Base-by-base conservation (phyloP, 35 echinoderm and acorn worm genomes). In the Apostichopus japonicus region DNA sequence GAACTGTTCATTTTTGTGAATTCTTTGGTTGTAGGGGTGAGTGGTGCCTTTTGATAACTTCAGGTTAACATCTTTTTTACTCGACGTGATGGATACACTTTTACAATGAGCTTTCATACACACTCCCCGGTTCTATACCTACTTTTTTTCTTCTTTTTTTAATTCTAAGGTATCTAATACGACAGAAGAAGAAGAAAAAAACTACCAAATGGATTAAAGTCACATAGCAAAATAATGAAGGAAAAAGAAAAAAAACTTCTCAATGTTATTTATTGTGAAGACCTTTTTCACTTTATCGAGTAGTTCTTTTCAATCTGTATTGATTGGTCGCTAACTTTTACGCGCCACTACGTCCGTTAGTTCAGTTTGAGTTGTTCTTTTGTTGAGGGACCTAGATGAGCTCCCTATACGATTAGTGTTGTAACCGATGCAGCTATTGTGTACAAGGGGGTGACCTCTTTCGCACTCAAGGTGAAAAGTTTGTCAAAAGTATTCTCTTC, bases 191-290 rank as follows among this genome's bases (percentile, higher is more conserved):
- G 15, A 53, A 6, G 53, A 19, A 54, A 81, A 82, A 82, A 54
- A 51, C 23, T 19, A 13, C 10, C 24, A 51, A 55, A 44, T 11
- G 79, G 79, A 82, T 82, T 82, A 82, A 82, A 17, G 33, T 82
- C 78, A 79, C 78, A 79, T 79, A 23, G 23, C 23, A 79, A 79
- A 79, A 10, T 65, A 65, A 65, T 65, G 62, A 65, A 13, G 62
- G 62, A 17, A 67, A 67, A 67, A 67, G 62, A 67, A 67, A 67
- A 67, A 67, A 80, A 15, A 80, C 14, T 9, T 25, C 78, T 80
- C 78, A 80, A 80, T 80, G 78, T 83, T 83, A 83, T 54, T 83
- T 83, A 83, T 83, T 83, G 79, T 83, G 79, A 83, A n/a, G 79
- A 15, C 17, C 13, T 55, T 51, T 6, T 83, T 67, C 63, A 67